phyloP scores from a whole-genome alignment of 2,113 vertebrate genomes.

The Corythornis madagascariensis region DNA sequence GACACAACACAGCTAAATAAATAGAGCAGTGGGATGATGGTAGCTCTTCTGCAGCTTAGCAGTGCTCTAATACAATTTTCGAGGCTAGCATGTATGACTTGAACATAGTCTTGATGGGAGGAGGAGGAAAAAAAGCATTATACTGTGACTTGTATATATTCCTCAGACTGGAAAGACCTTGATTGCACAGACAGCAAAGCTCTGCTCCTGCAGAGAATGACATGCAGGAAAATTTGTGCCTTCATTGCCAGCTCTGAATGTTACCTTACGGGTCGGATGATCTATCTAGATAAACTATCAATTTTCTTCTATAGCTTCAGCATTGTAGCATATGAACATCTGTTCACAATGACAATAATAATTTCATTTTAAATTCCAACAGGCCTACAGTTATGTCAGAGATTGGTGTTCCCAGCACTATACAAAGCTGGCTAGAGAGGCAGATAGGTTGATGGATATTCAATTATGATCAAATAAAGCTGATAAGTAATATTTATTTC shows the following conservation, averaged over 20 bases:
- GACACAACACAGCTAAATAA: slow-evolving; percentile 10
- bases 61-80: not conserved
- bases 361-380: not conserved
- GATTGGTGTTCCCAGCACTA: not conserved
- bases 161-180: not conserved
- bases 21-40: not conserved
- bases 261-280: not conserved
- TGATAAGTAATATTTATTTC: not conserved
- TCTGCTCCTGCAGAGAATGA: not conserved
- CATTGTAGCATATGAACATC: not conserved
- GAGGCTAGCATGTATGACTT: not conserved
- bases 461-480: not conserved
- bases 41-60: not conserved
- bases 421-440: not conserved
- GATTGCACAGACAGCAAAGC: not conserved
- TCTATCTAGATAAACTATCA: not conserved
- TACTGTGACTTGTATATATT: not conserved
- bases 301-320: not conserved
- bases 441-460: slow-evolving; percentile 2
- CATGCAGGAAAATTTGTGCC: not conserved
- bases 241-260: not conserved
- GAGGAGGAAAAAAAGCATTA: not conserved
- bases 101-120: not conserved
- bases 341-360: slow-evolving; percentile 6
- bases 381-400: not conserved